Conservation (phyloP, 1,140 invertebrate species). For the Asobara japonica region DNA sequence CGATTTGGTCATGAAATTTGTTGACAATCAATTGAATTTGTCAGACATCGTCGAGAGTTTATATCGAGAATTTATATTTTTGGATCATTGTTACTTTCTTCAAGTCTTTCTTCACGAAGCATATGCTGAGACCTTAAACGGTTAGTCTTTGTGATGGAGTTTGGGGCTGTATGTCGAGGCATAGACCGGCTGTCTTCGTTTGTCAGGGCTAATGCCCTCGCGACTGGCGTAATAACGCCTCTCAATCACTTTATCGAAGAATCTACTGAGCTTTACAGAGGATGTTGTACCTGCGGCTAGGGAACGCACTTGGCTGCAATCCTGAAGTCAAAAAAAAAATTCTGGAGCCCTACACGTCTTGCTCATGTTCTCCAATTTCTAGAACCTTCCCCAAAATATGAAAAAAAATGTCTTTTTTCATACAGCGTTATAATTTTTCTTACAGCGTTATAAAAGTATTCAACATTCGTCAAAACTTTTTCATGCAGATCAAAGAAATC, state of each 20-base stretch:
- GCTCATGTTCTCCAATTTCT: no score
- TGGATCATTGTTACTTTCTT: neutral
- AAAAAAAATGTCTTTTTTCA: no score
- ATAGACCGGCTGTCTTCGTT: constrained; percentile 66
- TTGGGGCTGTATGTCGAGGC: constrained; percentile 66
- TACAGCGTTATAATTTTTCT: no score
- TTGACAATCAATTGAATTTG: neutral
- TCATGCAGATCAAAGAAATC: no score
- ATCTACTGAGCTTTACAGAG: constrained; percentile 89
- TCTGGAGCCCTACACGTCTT: no score
- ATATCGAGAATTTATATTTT: no score
- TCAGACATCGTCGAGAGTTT: no score
- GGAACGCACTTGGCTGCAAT: constrained; percentile 82
- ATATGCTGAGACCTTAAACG: constrained; percentile 21
- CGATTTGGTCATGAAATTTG: neutral
- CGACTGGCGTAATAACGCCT: constrained; percentile 71
- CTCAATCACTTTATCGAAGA: constrained; percentile 94
- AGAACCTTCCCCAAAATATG: no score
- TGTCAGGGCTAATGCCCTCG: constrained; percentile 66
- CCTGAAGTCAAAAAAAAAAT: constrained; percentile 59
- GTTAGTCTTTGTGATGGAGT: constrained; percentile 72
- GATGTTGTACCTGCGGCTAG: constrained; percentile 92
- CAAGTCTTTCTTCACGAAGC: neutral
- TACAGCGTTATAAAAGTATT: no score
- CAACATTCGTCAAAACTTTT: no score